Percentiles rank a stretch among this genome's conserved stretches.
Conservation (phyloP, 1,140 invertebrate genomes). For the Calycopis cecrops region DNA sequence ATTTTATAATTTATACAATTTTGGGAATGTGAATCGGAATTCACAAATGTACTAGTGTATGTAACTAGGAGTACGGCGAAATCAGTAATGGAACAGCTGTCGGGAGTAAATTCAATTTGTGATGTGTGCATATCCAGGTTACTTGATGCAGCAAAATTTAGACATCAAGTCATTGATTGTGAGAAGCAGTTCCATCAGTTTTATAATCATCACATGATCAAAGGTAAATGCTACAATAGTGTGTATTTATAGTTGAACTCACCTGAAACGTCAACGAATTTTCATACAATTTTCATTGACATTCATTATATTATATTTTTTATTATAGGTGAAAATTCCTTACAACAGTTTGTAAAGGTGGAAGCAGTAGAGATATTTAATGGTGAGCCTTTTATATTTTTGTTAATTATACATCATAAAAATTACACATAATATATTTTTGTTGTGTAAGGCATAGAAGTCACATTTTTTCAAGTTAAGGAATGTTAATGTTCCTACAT, state of each 20-base stretch:
- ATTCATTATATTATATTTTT: conserved; percentile 1
- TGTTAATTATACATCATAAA: too few species aligned
- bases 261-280: too few species aligned
- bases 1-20: too few species aligned
- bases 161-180: conserved; percentile 34
- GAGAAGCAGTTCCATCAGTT: conserved; percentile 30
- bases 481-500: too few species aligned
- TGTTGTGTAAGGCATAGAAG: too few species aligned
- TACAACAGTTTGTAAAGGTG: neutral
- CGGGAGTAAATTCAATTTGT: conserved; percentile 37
- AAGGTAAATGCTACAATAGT: conserved; percentile 6
- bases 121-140: conserved; percentile 37
- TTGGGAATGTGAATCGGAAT: too few species aligned
- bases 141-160: conserved; percentile 34
- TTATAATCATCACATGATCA: conserved; percentile 14
- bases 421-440: too few species aligned
- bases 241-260: too few species aligned
- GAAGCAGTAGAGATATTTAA: neutral
- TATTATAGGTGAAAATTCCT: neutral
- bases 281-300: too few species aligned
- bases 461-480: too few species aligned
- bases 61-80: neutral
- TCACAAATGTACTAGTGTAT: too few species aligned
- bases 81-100: conserved; percentile 14
- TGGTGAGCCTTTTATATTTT: neutral